phyloP scores from a whole-genome alignment of 2,113 vertebrate genomes.

The Hypocryptadius cinnamomeus region DNA sequence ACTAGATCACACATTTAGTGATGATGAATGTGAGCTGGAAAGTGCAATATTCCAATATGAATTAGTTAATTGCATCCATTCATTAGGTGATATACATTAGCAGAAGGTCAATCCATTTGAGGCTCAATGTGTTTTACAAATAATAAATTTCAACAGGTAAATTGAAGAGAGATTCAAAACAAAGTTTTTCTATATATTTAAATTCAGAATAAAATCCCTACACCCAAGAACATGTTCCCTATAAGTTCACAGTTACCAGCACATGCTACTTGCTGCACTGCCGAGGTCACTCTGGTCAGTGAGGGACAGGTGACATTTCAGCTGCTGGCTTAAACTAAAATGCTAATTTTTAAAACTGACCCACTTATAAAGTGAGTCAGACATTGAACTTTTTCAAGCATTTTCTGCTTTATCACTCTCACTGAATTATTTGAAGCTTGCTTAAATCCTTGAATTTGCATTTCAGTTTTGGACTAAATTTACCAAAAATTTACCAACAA shows the following conservation, averaged over 20 bases:
- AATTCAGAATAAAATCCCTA: neutral
- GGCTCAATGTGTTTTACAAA: conserved; percentile 66
- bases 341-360: neutral
- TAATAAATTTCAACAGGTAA: conserved; percentile 69
- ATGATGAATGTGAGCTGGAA: conserved; percentile 73
- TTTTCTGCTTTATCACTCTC: neutral
- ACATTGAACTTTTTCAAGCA: neutral
- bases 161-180: conserved; percentile 7
- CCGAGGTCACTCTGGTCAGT: fast-evolving
- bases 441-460: neutral
- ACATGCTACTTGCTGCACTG: fast-evolving
- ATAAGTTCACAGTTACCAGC: neutral
- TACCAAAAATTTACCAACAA: neutral
- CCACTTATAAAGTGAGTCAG: neutral
- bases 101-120: conserved; percentile 73
- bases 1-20: conserved; percentile 62
- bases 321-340: neutral
- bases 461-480: neutral
- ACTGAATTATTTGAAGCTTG: neutral
- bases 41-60: conserved; percentile 67
- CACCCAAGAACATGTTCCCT: neutral
- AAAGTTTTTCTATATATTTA: neutral
- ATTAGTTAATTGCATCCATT: conserved; percentile 73
- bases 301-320: neutral
- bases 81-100: conserved; percentile 73